Conservation (phyloP, 2,797 vertebrate genomes). For the Acestrorhynchus altus region DNA sequence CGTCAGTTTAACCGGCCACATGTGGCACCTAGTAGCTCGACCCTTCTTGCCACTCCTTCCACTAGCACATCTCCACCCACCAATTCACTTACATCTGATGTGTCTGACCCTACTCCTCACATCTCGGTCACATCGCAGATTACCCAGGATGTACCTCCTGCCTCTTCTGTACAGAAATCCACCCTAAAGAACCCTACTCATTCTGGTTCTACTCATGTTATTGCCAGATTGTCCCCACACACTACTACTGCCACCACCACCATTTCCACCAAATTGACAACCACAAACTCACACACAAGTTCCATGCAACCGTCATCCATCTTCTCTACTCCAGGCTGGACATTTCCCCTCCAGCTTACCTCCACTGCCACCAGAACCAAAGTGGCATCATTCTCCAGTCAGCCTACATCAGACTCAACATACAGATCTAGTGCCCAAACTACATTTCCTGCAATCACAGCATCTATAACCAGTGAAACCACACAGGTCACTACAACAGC, state of each 20-base stretch:
- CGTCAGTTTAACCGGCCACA: constrained; percentile 74
- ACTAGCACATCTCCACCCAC: not conserved
- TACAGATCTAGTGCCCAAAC: not conserved
- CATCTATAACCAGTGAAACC: not conserved
- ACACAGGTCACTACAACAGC: not conserved
- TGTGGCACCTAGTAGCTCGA: constrained; percentile 39
- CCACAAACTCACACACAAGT: constrained; percentile 32
- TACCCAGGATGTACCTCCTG: constrained; percentile 13
- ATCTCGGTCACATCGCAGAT: not conserved
- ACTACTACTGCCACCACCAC: constrained; percentile 61
- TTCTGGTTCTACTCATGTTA: constrained; percentile 7
- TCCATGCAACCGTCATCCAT: constrained; percentile 24
- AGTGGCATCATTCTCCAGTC: constrained; percentile 21
- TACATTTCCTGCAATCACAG: not conserved
- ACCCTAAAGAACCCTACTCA: constrained; percentile 13
- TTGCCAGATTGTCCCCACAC: not conserved
- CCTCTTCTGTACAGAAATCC: constrained; percentile 19
- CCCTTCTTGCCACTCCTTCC: constrained; percentile 9
- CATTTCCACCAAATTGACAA: constrained; percentile 40
- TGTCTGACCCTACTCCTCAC: not conserved
- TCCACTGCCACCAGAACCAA: not conserved
- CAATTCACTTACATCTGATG: not conserved
- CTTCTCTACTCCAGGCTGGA: constrained; percentile 12
- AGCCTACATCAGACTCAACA: constrained; percentile 7
- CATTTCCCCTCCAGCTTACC: constrained; percentile 16